Evolutionary conservation across 2,797 vertebrate species (phyloP).

Genomic region (Synaphobranchus kaupii): DNA sequence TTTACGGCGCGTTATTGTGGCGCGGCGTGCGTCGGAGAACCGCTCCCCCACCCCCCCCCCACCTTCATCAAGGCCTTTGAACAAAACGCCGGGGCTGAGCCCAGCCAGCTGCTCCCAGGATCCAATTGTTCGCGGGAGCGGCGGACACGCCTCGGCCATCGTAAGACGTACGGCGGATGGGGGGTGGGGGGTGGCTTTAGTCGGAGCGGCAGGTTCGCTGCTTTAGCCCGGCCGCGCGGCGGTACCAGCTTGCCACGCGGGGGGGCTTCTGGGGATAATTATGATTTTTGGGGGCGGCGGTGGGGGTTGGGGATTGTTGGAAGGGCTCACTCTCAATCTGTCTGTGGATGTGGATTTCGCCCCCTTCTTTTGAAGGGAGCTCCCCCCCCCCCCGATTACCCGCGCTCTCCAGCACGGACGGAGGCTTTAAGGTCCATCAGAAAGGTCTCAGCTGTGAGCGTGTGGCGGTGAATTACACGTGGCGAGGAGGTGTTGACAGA

Average conservation of each 20-base stretch:
- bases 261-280: constrained; percentile 77
- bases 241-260: constrained; percentile 73
- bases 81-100: constrained; percentile 29
- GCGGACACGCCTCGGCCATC: constrained; percentile 57
- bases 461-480: constrained; percentile 91
- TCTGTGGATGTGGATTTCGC: constrained; percentile 65
- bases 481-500: constrained; percentile 93
- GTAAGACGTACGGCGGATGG: constrained; percentile 39
- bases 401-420: constrained; percentile 68
- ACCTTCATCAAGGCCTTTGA: constrained; percentile 63
- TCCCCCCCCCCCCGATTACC: constrained; percentile 82
- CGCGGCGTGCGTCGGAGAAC: constrained; percentile 45
- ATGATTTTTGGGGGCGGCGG: constrained; percentile 37
- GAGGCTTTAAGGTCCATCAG: constrained; percentile 89
- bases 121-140: constrained; percentile 56
- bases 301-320: constrained; percentile 38
- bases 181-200: constrained; percentile 40
- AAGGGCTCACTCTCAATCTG: constrained; percentile 78
- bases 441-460: constrained; percentile 93
- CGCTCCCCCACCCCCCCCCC: constrained; percentile 31
- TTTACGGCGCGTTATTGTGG: constrained; percentile 71
- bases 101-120: constrained; percentile 26
- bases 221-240: constrained; percentile 61
- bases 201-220: constrained; percentile 64
- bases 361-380: constrained; percentile 72